Evolutionary conservation across 1,140 invertebrate genomes (phyloP).

Genomic region (Pinna nobilis): DNA sequence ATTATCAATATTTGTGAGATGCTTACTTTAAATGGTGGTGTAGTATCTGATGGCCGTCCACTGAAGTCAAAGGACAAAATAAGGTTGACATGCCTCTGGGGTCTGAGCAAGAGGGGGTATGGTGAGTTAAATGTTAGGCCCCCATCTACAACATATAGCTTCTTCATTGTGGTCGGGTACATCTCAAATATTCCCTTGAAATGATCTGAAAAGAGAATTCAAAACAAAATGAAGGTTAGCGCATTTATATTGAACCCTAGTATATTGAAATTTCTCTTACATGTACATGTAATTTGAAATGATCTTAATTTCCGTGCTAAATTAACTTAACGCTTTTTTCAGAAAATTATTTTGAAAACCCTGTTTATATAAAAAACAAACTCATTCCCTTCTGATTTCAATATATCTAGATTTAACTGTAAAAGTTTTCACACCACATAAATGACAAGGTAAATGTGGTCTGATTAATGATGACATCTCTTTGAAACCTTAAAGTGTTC

Average conservation of each 20-base stretch:
- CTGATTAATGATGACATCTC: no score
- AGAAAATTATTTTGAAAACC: no score
- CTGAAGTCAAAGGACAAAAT: slow-evolving; percentile 77
- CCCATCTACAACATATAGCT: slow-evolving; percentile 76
- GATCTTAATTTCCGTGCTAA: no score
- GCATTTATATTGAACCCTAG: no score
- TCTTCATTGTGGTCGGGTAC: slow-evolving; percentile 73
- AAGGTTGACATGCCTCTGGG: slow-evolving; percentile 76
- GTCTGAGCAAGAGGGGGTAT: slow-evolving; percentile 74
- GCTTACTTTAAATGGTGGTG: slow-evolving; percentile 75
- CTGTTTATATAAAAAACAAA: no score
- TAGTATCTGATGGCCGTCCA: slow-evolving; percentile 70
- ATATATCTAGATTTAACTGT: no score
- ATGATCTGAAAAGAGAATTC: slow-evolving; percentile 41
- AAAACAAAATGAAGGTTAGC: background rate
- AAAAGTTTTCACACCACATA: no score
- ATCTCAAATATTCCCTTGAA: slow-evolving; percentile 73
- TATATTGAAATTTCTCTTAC: background rate
- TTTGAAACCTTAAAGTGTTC: background rate
- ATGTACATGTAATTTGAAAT: background rate
- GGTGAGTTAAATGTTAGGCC: slow-evolving; percentile 77
- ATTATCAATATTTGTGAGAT: background rate
- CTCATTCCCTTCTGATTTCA: no score
- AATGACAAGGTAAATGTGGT: no score
- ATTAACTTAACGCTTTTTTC: background rate